Conservation (phyloP, 2,797 vertebrate species). For the Crenuchus spilurus region DNA sequence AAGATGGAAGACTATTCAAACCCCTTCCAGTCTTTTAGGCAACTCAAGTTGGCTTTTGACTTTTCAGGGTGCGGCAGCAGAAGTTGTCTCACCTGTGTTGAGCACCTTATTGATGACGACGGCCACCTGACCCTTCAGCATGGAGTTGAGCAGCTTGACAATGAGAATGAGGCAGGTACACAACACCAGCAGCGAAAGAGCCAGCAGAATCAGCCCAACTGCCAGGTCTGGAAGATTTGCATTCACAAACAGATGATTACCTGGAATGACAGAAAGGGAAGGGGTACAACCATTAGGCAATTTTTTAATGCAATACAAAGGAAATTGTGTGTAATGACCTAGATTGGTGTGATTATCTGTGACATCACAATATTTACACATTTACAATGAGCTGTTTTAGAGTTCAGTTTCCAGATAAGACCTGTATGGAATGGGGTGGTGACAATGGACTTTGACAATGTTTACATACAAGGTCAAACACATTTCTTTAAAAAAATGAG, state of each 20-base stretch:
- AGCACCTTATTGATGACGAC: slow-evolving; percentile 93
- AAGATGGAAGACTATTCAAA: no score
- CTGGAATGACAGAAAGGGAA: slow-evolving; percentile 67
- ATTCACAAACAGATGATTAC: slow-evolving; percentile 85
- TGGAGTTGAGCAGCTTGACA: slow-evolving; percentile 94
- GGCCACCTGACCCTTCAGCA: slow-evolving; percentile 93
- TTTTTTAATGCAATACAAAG: no score
- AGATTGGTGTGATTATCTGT: no score
- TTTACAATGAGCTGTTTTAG: no score
- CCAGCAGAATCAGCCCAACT: slow-evolving; percentile 89
- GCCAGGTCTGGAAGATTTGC: slow-evolving; percentile 80
- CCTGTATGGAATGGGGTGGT: no score
- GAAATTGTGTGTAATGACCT: not conserved
- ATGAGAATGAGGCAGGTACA: slow-evolving; percentile 92
- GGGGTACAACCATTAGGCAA: not conserved
- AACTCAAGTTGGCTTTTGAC: no score
- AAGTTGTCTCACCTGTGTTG: slow-evolving; percentile 85
- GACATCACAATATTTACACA: no score
- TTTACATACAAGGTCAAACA: no score
- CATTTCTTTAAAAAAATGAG: no score
- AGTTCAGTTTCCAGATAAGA: no score
- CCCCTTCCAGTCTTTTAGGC: no score
- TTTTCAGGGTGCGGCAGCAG: not conserved
- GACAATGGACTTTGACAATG: no score
- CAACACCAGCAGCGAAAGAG: slow-evolving; percentile 82